Conservation (phyloP, 2,797 vertebrate species). For the Nannoperca obscura region DNA sequence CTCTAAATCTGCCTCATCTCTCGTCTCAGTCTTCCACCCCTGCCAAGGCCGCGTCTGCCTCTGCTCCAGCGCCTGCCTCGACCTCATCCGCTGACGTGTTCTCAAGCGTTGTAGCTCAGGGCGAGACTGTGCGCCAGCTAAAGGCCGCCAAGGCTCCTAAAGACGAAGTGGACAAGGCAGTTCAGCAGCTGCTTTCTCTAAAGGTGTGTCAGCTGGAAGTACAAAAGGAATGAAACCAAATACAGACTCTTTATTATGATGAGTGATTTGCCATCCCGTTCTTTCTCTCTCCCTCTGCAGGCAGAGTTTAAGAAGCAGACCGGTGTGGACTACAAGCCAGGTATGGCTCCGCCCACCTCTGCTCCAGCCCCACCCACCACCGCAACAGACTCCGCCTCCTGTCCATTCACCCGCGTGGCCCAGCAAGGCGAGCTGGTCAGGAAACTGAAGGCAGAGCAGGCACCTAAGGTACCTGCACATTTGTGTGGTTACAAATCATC, state of each 20-base stretch:
- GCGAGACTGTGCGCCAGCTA: constrained; percentile 90
- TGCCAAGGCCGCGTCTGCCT: constrained; percentile 30
- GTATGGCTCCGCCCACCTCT: constrained; percentile 77
- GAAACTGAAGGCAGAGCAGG: constrained; percentile 86
- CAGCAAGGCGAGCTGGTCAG: constrained; percentile 88
- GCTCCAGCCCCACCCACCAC: constrained; percentile 29
- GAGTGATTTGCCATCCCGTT: background rate
- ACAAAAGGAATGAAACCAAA: background rate
- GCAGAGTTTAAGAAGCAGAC: constrained; percentile 83
- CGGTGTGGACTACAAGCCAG: constrained; percentile 89
- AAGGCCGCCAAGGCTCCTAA: constrained; percentile 92
- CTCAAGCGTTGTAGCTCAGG: constrained; percentile 88
- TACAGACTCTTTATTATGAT: background rate
- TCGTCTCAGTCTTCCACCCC: constrained; percentile 46
- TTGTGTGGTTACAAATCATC: too few species aligned
- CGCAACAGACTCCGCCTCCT: constrained; percentile 58
- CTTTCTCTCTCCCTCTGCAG: constrained; percentile 46
- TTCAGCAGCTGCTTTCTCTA: constrained; percentile 90
- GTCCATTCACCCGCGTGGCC: constrained; percentile 79
- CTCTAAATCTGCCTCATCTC: constrained; percentile 2
- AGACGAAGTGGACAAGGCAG: constrained; percentile 91
- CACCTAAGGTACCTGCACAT: constrained; percentile 84
- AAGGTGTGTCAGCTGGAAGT: constrained; percentile 63
- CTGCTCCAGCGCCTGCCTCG: constrained; percentile 28
- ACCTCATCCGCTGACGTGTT: constrained; percentile 78